Percentiles rank a stretch among this genome's conserved stretches.
Evolutionary conservation across 2,113 vertebrate genomes (phyloP).

Genomic region (Emberiza fucata): DNA sequence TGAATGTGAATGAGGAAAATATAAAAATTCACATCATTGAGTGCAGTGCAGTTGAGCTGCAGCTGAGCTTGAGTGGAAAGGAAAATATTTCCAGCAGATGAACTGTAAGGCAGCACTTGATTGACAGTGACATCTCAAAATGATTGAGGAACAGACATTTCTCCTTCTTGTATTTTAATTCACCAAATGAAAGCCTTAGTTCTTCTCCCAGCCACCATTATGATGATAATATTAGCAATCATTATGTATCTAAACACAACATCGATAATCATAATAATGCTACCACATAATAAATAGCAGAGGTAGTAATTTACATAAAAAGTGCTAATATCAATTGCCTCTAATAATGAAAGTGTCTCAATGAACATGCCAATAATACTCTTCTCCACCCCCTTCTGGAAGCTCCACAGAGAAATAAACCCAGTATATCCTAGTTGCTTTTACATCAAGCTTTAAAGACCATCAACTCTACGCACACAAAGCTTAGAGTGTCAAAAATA

Average conservation of each 20-base stretch:
- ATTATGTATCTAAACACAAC: background rate
- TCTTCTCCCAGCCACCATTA: background rate
- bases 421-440: background rate
- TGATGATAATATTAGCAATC: background rate
- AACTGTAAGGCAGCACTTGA: background rate
- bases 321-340: background rate
- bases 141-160: background rate
- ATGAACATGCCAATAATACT: background rate
- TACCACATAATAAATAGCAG: background rate
- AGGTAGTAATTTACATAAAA: background rate
- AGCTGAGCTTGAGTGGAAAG: background rate
- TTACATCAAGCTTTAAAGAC: background rate
- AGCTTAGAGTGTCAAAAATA: background rate
- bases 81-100: constrained; percentile 11
- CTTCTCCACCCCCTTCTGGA: background rate
- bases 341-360: background rate
- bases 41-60: background rate
- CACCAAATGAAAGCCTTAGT: background rate
- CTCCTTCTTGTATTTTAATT: background rate
- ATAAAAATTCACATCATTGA: background rate
- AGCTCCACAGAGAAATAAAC: background rate
- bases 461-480: background rate
- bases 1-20: background rate
- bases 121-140: background rate
- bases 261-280: background rate